Evolutionary conservation across 64 coral and sea anemone species (phyloP), one percentile per base, ranked within the genome.

Genomic region (Montipora sp.): DNA sequence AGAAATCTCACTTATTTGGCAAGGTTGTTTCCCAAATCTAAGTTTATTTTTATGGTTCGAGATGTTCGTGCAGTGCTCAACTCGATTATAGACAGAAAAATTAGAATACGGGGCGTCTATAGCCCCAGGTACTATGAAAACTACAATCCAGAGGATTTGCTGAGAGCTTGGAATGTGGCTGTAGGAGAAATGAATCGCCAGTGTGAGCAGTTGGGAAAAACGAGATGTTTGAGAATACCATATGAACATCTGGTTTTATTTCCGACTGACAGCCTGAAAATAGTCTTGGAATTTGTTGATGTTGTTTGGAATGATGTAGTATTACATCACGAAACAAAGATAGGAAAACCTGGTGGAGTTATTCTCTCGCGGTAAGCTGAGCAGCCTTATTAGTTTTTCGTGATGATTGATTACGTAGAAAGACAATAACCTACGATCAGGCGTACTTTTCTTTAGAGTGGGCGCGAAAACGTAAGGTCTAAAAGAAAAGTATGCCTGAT

Each of bases 31-130:
- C 97, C 97, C 2, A 99, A 96, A 15, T 57, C 97, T 7, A 93
- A 92, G 55, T 99, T 99, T 87, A 71, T 99, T 84, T 89, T 99
- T 60, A 91, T 99, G 94, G 75, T 99, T 3, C 92, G 97, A 14
- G 97, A 99, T 74, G 97, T 88, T 36, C 92, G 97, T 9, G 97
- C 97, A 1, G 97, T 99, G 43, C 77, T 95, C 12, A 90, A 99
- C 80, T 99, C 97, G 46, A 92, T 99, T 18, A 88, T 90, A 8
- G 86, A 87, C 10, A 95, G 94, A 70, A 87, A 87, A 60, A 88
- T 99, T 63, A 79, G 73, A 11, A 99, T 99, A 53, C 73, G 90
- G 4, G 87, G 87, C 13, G 75, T 99, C 2, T 22, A 85, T 45
- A 85, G 66, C 9, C 82, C 44, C 7, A 47, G 15, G 3, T 19